Percentiles rank a stretch among this genome's conserved stretches.
Evolutionary conservation across 2,797 vertebrate species (phyloP).

Genomic region (Zenarchopterus dispar): DNA sequence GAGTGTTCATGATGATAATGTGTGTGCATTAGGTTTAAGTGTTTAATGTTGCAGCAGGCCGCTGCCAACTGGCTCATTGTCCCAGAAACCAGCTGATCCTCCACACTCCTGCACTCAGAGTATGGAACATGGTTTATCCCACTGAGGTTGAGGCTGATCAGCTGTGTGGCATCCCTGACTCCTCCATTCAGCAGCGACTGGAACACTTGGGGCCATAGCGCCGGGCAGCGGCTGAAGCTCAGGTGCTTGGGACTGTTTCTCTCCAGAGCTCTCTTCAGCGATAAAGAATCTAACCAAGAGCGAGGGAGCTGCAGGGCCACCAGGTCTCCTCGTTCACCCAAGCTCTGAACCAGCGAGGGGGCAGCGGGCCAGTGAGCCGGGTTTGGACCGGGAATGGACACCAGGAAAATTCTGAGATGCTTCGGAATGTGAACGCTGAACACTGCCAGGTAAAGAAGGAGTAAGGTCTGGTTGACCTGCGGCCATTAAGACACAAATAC

Average conservation of each 20-base stretch:
- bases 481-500: slow-evolving; percentile 15
- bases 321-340: slow-evolving; percentile 85
- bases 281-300: slow-evolving; percentile 90
- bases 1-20: slow-evolving; percentile 88
- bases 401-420: slow-evolving; percentile 90
- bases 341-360: slow-evolving; percentile 86
- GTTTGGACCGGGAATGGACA: slow-evolving; percentile 91
- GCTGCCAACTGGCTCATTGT: slow-evolving; percentile 85
- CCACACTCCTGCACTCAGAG: slow-evolving; percentile 83
- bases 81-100: slow-evolving; percentile 88
- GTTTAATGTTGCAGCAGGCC: slow-evolving; percentile 85
- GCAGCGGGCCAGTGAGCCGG: slow-evolving; percentile 86
- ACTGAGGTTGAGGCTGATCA: slow-evolving; percentile 92
- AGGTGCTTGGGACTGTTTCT: slow-evolving; percentile 92
- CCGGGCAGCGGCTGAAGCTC: slow-evolving; percentile 91
- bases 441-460: slow-evolving; percentile 93
- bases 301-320: slow-evolving; percentile 94
- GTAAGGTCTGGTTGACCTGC: slow-evolving; percentile 89
- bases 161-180: slow-evolving; percentile 84
- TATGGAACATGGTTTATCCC: slow-evolving; percentile 89
- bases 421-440: slow-evolving; percentile 93
- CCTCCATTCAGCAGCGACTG: slow-evolving; percentile 82
- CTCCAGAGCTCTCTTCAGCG: slow-evolving; percentile 88
- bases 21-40: slow-evolving; percentile 93
- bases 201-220: slow-evolving; percentile 88